phyloP scores from a whole-genome alignment of 2,113 vertebrate species.

The Myodes glareolus region DNA sequence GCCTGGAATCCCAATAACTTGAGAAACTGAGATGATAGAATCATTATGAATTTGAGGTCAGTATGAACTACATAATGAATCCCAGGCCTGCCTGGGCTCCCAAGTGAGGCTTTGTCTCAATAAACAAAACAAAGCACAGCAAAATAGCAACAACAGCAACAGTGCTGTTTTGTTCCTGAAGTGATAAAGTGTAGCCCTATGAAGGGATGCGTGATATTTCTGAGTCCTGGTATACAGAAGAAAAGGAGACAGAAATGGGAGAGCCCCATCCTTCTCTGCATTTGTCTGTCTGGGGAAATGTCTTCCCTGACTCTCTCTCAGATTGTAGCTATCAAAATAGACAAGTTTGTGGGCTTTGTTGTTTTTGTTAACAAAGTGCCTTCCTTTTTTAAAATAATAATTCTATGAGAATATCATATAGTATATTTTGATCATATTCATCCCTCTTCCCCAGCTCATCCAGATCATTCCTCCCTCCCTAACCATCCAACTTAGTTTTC shows the following conservation, averaged over 20 bases:
- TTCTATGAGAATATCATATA: background rate
- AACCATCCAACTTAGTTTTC: background rate
- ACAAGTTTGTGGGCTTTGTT: background rate
- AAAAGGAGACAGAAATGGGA: background rate
- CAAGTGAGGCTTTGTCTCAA: background rate
- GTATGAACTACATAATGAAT: background rate
- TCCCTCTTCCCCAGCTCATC: background rate
- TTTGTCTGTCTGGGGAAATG: background rate
- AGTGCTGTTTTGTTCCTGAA: background rate
- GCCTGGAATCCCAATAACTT: background rate
- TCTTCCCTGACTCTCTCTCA: background rate
- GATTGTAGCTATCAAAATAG: background rate
- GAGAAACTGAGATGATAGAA: background rate
- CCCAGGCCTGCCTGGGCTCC: background rate
- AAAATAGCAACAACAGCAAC: background rate
- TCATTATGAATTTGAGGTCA: background rate
- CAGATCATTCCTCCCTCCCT: background rate
- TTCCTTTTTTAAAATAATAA: background rate
- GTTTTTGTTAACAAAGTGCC: background rate
- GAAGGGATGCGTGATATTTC: background rate
- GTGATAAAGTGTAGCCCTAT: background rate
- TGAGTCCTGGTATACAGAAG: background rate
- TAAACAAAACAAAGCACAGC: background rate
- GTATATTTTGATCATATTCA: background rate
- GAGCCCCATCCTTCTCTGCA: background rate